phyloP scores from a whole-genome alignment of 2,888 invertebrate species.

The Cataglyphis livida region DNA sequence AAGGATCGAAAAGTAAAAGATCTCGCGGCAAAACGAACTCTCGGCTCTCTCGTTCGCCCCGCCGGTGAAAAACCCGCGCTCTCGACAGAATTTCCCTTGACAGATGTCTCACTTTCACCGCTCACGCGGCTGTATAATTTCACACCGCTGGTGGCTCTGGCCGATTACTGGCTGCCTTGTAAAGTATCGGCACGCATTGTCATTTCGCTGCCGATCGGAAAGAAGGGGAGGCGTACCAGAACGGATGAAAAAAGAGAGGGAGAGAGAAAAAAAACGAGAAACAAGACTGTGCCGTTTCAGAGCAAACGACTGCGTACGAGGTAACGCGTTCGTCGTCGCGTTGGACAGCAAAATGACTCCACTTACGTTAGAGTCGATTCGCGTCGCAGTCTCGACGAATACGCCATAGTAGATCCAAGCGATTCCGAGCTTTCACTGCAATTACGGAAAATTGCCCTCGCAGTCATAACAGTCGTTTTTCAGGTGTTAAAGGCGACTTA shows the following conservation, averaged over 20 bases:
- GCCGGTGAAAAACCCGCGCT: conserved; percentile 24
- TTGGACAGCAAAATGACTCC: conserved; percentile 82
- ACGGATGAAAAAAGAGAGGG: neutral
- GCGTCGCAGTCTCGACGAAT: conserved; percentile 51
- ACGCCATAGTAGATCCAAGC: conserved; percentile 61
- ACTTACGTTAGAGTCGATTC: conserved; percentile 75
- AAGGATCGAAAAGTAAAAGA: conserved; percentile 15
- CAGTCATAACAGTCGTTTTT: conserved; percentile 81
- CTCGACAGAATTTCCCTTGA: conserved; percentile 39
- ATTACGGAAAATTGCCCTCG: conserved; percentile 83
- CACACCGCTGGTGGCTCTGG: neutral
- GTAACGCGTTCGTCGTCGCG: conserved; percentile 78
- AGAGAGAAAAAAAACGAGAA: neutral
- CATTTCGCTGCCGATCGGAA: conserved; percentile 32
- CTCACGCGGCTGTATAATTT: conserved; percentile 21
- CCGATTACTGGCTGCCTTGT: conserved; percentile 10
- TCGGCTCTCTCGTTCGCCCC: neutral
- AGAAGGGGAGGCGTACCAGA: conserved; percentile 16
- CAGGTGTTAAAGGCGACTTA: conserved; percentile 62
- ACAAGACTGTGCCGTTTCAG: conserved; percentile 55
- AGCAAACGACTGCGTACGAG: conserved; percentile 62
- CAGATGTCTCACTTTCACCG: conserved; percentile 54
- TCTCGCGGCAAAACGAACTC: neutral
- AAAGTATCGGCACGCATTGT: conserved; percentile 30
- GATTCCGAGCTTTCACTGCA: conserved; percentile 82